Base-by-base conservation (phyloP, 2,113 vertebrate species). In the Pycnonotus jocosus region DNA sequence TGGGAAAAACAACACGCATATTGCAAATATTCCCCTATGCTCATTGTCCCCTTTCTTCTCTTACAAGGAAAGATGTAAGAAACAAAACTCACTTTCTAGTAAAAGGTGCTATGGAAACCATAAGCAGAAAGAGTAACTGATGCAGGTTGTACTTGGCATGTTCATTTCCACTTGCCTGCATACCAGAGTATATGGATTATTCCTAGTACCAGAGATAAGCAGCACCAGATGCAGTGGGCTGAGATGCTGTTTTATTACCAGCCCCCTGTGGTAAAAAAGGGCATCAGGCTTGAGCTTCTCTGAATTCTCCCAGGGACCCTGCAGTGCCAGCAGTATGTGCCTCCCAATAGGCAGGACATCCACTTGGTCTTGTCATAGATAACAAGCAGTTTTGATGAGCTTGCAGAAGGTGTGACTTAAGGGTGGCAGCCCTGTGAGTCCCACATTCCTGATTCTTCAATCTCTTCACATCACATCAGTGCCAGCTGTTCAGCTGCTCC, bases 1-100 rank as follows among this genome's bases (percentile, higher is more conserved):
- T 16, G 21, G 7, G 25, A 20, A 82, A 84, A 69, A 40, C 10
- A 33, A 22, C 0, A 8, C 0, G 0, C 0, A 0, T 16, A 31
- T 69, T 51, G n/a, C 24, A 84, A 72, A 45, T 2, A 9, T 27
- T 77, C 11, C 31, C 56, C 33, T 0, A 0, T 24, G 66, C 33
- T 72, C 53, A 33, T 19, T 2, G 1, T 61, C 50, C 38, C 16
- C 15, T 45, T 64, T 65, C 24, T 45, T 65, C 53, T 80, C 54
- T 37, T 56, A 65, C 12, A 48, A 51, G 50, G 72, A 69, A 1
- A 4, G 5, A 70, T 12, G 4, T 18, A 22, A 91, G 56, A 88
- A 69, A 1, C 38, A 47, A 60, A 85, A 53, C 7, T 35, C 31
- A 5, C 7, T 74, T 42, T 50, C 27, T 12, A n/a, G 11, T 65